phyloP scores from a whole-genome alignment of 2,797 vertebrate genomes.

The Myripristis murdjan region DNA sequence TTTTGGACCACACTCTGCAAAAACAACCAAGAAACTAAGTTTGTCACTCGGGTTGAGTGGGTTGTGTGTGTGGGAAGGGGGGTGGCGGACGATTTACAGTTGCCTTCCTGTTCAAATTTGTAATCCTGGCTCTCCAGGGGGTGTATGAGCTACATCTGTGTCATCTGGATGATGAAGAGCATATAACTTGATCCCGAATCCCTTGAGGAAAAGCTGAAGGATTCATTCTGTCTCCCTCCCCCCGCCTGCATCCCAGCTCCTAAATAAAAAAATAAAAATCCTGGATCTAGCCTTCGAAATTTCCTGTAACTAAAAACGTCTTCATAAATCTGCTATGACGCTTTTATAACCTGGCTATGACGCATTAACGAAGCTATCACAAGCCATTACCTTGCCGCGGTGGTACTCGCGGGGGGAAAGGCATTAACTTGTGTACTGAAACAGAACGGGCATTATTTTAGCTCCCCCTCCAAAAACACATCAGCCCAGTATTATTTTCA shows the following conservation, averaged over 20 bases:
- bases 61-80: conserved; percentile 7
- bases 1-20: conserved; percentile 45
- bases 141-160: conserved; percentile 55
- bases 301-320: conserved; percentile 82
- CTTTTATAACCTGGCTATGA: conserved; percentile 80
- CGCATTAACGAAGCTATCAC: conserved; percentile 80
- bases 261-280: conserved; percentile 43
- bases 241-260: not conserved
- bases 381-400: conserved; percentile 71
- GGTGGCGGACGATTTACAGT: conserved; percentile 56
- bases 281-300: conserved; percentile 68
- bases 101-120: conserved; percentile 74
- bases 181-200: conserved; percentile 63
- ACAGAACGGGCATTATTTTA: conserved; percentile 77
- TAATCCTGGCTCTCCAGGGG: conserved; percentile 49
- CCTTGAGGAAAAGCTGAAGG: conserved; percentile 51
- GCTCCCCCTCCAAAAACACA: conserved; percentile 27
- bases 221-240: conserved; percentile 43
- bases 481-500: conserved; percentile 57
- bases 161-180: conserved; percentile 70
- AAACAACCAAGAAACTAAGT: conserved; percentile 49
- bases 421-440: conserved; percentile 71
- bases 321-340: conserved; percentile 79
- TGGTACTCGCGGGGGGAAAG: conserved; percentile 24
- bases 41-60: conserved; percentile 49